Conservation (phyloP, 2,797 vertebrate genomes). For the Tenualosa ilisha region DNA sequence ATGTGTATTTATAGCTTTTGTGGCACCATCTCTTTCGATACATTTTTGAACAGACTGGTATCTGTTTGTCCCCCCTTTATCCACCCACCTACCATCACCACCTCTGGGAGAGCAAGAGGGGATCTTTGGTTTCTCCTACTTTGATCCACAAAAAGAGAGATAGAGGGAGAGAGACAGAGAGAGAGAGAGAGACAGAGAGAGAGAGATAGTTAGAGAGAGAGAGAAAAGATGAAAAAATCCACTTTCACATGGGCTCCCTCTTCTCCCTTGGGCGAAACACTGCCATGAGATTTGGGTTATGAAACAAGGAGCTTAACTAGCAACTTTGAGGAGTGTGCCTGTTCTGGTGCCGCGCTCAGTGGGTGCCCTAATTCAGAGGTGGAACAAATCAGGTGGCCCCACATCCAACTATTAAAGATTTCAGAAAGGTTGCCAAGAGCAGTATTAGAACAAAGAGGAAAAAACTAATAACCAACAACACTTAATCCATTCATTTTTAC, state of each 20-base stretch:
- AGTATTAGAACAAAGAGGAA: not conserved
- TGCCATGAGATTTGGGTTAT: slow-evolving; percentile 32
- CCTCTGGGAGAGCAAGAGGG: not conserved
- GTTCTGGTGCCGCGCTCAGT: not conserved
- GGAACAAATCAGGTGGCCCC: slow-evolving; percentile 21
- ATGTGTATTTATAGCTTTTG: slow-evolving; percentile 29
- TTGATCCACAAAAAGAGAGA: slow-evolving; percentile 13
- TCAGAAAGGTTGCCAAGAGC: not conserved
- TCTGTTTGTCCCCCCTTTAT: not conserved
- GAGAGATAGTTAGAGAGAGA: not conserved
- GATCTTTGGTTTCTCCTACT: slow-evolving; percentile 22
- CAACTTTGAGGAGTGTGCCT: slow-evolving; percentile 17
- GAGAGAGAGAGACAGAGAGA: not conserved
- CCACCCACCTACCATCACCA: slow-evolving; percentile 8
- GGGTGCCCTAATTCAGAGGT: slow-evolving; percentile 12
- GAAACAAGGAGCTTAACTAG: slow-evolving; percentile 34
- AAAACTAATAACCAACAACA: not conserved
- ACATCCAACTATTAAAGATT: slow-evolving; percentile 20
- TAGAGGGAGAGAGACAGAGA: not conserved
- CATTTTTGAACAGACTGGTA: slow-evolving; percentile 13
- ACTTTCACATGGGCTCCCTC: slow-evolving; percentile 23
- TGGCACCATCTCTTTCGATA: not conserved
- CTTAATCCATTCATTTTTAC: slow-evolving; percentile 11
- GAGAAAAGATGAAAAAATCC: slow-evolving; percentile 20
- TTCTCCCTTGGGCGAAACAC: slow-evolving; percentile 37